These are phyloP conservation scores for Canis aureus DNA, from an alignment of 2,113 vertebrate genomes.

Conservation along the genomic window DNA sequence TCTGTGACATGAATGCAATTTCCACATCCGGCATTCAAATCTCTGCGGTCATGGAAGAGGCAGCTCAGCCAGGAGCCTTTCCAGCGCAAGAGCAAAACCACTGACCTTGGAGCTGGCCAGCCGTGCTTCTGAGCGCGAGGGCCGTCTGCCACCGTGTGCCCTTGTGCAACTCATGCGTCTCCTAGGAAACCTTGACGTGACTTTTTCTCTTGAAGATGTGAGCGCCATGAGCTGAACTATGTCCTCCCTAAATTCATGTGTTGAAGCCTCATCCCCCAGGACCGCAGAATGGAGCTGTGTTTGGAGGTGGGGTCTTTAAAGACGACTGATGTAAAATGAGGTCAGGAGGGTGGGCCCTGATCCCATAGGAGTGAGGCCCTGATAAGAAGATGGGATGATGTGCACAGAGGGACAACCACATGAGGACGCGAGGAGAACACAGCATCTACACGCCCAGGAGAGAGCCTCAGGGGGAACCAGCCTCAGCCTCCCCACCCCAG, in stretches of 20 bases:
- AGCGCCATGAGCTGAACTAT: background rate
- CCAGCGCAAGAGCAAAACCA: background rate
- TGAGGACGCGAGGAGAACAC: background rate
- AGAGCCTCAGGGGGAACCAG: accelerated
- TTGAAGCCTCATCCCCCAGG: background rate
- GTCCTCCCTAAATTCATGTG: background rate
- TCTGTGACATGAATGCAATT: background rate
- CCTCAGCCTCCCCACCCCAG: background rate
- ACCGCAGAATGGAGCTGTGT: background rate
- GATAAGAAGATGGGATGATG: background rate
- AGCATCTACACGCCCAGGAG: background rate
- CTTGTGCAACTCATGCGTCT: accelerated
- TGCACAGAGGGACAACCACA: background rate
- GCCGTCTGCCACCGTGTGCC: accelerated
- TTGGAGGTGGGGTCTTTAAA: background rate
- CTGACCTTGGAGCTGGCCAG: background rate
- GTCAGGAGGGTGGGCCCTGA: background rate
- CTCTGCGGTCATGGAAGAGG: background rate
- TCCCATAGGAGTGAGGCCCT: background rate
- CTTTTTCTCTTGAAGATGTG: background rate
- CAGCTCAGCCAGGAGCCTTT: background rate
- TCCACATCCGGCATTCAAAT: too few species aligned
- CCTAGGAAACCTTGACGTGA: background rate
- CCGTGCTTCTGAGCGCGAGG: too few species aligned
- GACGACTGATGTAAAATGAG: background rate